These are phyloP conservation scores for Hemibagrus wyckioides DNA, from an alignment of 2,113 vertebrate species.

Conservation along the genomic window DNA sequence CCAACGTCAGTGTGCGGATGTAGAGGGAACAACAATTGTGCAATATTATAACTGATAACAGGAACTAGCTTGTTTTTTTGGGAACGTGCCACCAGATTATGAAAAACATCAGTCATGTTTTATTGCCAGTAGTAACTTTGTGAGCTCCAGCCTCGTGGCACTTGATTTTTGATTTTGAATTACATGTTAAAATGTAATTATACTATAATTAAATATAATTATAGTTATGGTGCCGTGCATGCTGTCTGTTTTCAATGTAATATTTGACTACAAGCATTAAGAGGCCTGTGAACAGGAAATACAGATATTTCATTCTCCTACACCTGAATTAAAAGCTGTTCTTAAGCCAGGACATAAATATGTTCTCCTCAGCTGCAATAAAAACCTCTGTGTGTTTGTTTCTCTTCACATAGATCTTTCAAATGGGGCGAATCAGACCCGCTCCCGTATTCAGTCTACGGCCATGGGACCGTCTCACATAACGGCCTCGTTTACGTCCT, in stretches of 20 bases:
- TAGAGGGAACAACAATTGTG: neutral
- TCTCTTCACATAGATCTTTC: constrained; percentile 82
- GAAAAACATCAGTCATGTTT: neutral
- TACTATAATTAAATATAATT: neutral
- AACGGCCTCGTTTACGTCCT: constrained; percentile 87
- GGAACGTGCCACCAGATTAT: neutral
- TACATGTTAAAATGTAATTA: neutral
- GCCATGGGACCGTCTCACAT: constrained; percentile 84
- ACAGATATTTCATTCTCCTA: neutral
- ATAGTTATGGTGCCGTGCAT: neutral
- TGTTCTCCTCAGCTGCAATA: neutral
- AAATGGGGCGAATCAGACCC: constrained; percentile 97
- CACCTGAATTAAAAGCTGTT: neutral
- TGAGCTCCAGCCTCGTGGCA: neutral
- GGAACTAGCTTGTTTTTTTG: neutral
- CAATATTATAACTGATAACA: too few relatives aligned
- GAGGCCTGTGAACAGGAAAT: neutral
- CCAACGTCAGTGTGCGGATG: too few relatives aligned
- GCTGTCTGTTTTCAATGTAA: neutral
- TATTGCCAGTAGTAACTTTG: neutral
- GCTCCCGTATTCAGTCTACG: constrained; percentile 87
- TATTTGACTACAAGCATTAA: neutral
- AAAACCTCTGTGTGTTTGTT: neutral
- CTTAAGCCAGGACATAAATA: neutral
- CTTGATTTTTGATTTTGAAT: neutral